Conservation (phyloP, 2,797 vertebrate genomes). For the Gallinago stenura region DNA sequence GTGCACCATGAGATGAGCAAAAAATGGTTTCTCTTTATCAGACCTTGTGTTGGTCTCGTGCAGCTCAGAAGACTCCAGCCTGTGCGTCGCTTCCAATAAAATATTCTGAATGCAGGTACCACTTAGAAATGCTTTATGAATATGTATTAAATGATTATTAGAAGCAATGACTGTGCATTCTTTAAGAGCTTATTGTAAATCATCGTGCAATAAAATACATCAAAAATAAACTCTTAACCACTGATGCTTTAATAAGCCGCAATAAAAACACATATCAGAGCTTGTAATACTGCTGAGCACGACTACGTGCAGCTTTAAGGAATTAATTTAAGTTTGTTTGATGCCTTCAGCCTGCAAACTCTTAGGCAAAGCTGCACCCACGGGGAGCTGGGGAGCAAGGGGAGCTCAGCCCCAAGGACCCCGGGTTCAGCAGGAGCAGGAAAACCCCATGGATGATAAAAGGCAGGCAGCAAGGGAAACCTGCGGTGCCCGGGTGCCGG, state of each 20-base stretch:
- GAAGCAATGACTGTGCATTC: conserved; percentile 3
- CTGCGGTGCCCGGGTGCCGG: fast-evolving
- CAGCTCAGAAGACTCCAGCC: background rate
- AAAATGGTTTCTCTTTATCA: background rate
- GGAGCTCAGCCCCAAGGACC: background rate
- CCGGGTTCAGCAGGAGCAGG: background rate
- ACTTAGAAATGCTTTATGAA: background rate
- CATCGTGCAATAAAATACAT: conserved; percentile 5
- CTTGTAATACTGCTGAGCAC: background rate
- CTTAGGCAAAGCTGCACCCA: background rate
- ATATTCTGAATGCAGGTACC: background rate
- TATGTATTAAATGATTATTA: conserved; percentile 38
- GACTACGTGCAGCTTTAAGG: background rate
- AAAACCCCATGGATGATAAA: fast-evolving
- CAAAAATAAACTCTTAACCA: conserved; percentile 20
- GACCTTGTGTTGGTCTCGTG: fast-evolving
- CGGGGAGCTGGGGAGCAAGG: background rate
- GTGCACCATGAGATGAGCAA: background rate
- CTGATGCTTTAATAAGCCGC: conserved; percentile 13
- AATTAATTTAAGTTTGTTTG: background rate
- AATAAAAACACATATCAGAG: background rate
- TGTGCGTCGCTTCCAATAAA: background rate
- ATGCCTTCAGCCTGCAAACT: background rate
- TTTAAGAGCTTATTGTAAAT: conserved; percentile 36
- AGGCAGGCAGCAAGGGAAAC: fast-evolving